Evolutionary conservation across 2,888 invertebrate species (phyloP).

Genomic region (Eupsilia transversa): DNA sequence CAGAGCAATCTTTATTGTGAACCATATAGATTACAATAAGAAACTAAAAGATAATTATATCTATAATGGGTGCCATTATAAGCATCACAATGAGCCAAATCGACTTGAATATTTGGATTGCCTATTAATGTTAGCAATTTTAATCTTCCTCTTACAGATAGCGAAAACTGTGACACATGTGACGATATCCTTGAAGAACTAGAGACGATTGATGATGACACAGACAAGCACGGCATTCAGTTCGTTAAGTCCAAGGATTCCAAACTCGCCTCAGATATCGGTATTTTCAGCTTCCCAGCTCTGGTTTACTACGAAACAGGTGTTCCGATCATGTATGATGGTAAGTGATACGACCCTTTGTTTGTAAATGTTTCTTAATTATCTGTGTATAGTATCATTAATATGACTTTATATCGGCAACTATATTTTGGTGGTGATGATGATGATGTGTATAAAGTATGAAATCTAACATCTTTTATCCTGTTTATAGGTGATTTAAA

Average conservation of each 20-base stretch:
- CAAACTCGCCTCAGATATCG: constrained; percentile 96
- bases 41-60: not conserved
- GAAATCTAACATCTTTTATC: constrained; percentile 74
- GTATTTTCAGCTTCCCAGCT: constrained; percentile 97
- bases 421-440: constrained; percentile 15
- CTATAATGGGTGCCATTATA: not conserved
- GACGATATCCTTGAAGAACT: constrained; percentile 96
- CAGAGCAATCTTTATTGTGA: not conserved
- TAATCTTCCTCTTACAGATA: constrained; percentile 89
- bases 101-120: not conserved
- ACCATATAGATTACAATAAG: not conserved
- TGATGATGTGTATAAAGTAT: constrained; percentile 30
- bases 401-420: constrained; percentile 20
- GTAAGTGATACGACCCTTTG: constrained; percentile 90
- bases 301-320: constrained; percentile 98
- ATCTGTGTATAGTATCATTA: constrained; percentile 41
- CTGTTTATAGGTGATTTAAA: constrained; percentile 96
- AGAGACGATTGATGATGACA: constrained; percentile 97
- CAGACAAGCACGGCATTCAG: constrained; percentile 97
- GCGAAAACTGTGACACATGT: constrained; percentile 96
- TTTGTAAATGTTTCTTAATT: constrained; percentile 23
- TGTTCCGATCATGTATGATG: constrained; percentile 98
- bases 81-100: not conserved
- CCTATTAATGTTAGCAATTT: not conserved
- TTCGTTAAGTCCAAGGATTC: constrained; percentile 98